Base-by-base conservation (phyloP, 2,888 invertebrate genomes). In the Choreutis nemorana region DNA sequence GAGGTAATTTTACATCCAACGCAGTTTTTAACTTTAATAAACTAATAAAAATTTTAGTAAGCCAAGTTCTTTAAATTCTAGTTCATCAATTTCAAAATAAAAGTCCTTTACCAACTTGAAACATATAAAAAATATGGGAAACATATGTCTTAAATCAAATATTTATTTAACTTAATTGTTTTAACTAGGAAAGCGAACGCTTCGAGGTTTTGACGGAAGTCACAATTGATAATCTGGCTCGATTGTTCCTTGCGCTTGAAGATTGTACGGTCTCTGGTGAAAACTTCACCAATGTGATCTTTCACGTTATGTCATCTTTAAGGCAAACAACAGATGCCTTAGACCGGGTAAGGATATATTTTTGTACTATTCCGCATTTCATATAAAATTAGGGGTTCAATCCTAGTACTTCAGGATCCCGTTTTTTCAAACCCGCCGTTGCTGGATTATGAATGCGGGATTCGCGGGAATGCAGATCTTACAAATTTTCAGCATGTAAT, bases 251-350 rank as follows among this genome's bases (percentile, higher is more conserved):
- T 4, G 67, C 82, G 0, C 51, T 89, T 32, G 61, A 81, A 14
- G 47, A 84, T 23, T 83, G 85, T 0, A 65, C 78, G 2, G 50
- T 78, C 3, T 71, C 87, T 2, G 77, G 80, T 2, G 59, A 57
- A 33, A 79, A 81, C 21, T 79, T 83, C 1, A 82, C 84, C 1
- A 81, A 84, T 2, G 83, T 88, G 22, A 82, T 87, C 3, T 80
- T 85, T 38, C 81, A 85, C 36, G 82, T 90, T 50, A 52, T 90
- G 8, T 80, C 83, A 1, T 82, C 83, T 1, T 66, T 83, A 36
- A 81, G 86, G 26, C 82, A 86, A 27, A 82, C 81, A 3, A 78
- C 81, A 0, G 80, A 81, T 18, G 80, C 85, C 11, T 83, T 87
- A 37, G 82, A 84, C 39, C 84, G 81, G 71, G 83, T 86, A 45